Evolutionary conservation across 2,113 vertebrate genomes (phyloP).

Genomic region (Telmatochromis sp.): DNA sequence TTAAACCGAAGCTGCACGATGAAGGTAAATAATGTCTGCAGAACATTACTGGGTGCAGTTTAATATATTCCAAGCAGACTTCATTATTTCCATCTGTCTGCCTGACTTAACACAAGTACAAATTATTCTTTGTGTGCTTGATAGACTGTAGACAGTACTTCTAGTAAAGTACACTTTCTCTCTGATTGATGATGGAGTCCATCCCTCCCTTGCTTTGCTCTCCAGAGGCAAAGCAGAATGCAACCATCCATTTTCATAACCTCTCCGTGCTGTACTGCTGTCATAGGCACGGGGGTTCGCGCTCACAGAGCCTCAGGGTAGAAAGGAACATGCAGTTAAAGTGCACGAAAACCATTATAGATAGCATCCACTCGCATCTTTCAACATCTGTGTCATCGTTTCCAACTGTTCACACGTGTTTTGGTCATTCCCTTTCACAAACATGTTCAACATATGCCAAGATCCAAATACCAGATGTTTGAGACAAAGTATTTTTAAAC

Average conservation of each 20-base stretch:
- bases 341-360: not conserved
- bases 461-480: not conserved
- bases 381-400: not conserved
- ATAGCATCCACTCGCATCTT: not conserved
- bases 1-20: not conserved
- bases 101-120: constrained; percentile 1
- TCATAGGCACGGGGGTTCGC: not conserved
- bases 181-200: constrained; percentile 44
- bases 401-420: not conserved
- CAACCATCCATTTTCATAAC: constrained; percentile 36
- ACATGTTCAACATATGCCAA: not conserved
- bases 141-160: constrained; percentile 23
- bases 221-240: not conserved
- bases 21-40: not conserved
- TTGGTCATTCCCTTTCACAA: not conserved
- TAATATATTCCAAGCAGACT: constrained; percentile 12
- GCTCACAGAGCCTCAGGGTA: constrained; percentile 11
- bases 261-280: not conserved
- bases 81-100: not conserved
- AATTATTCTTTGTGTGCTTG: constrained; percentile 18
- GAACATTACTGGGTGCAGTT: not conserved
- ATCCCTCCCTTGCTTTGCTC: not conserved
- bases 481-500: not conserved
- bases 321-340: constrained; percentile 27
- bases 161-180: constrained; percentile 34